Evolutionary conservation across 2,113 vertebrate species (phyloP).

Genomic region (Myiopsitta monachus): DNA sequence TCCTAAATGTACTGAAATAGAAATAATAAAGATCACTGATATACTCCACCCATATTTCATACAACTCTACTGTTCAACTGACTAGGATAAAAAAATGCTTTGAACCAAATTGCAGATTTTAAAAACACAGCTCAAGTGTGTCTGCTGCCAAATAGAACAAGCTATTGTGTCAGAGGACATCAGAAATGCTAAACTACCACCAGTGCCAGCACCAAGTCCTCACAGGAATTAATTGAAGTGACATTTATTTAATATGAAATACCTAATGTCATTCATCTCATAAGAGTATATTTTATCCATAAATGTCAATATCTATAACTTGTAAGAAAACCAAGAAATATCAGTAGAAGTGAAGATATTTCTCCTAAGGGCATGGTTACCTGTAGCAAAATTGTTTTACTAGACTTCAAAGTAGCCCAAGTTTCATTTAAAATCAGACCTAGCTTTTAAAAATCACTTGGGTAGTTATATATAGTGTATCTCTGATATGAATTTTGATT

Average conservation of each 20-base stretch:
- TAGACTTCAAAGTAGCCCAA: neutral
- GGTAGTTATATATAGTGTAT: neutral
- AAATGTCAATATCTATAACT: neutral
- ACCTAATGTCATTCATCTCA: neutral
- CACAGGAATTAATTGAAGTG: neutral
- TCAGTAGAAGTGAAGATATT: neutral
- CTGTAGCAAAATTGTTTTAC: neutral
- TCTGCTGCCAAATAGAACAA: neutral
- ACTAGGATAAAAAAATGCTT: neutral
- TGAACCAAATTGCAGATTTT: neutral
- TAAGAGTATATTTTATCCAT: neutral
- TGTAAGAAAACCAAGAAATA: neutral
- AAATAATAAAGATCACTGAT: neutral
- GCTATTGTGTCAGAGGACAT: neutral
- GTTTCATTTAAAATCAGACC: neutral
- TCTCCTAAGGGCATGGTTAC: neutral
- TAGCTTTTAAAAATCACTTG: neutral
- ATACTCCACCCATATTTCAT: neutral
- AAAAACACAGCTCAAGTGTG: neutral
- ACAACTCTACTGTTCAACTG: neutral
- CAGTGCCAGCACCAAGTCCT: neutral
- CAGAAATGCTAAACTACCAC: neutral
- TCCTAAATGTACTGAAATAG: neutral
- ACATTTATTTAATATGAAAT: neutral
- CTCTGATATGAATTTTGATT: neutral